Base-by-base conservation (phyloP, 1,140 invertebrate species). In the Brachionus rotundiformis region DNA sequence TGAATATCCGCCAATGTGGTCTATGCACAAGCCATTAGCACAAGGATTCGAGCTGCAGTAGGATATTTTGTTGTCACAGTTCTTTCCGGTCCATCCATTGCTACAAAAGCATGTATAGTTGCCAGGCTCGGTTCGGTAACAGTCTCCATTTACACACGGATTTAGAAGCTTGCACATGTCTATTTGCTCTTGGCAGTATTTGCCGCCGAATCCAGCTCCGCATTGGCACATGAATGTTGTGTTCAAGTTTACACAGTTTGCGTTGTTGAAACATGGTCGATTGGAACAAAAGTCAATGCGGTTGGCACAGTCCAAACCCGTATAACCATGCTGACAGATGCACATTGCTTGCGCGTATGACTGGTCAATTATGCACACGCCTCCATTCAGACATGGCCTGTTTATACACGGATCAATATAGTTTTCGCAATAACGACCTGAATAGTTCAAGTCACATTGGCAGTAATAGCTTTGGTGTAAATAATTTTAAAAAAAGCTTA, bases 401-500 rank as follows among this genome's bases (percentile, higher is more conserved):
- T 41, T 23, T 7, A 47, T 23, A 10, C 73, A 77, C 6, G 73
- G 73, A 49, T 77, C 33, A 1, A 29, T 13, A n/a, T 77, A 54
- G 3, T 91, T 90, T 88, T 95, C 93, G 87, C 94, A 96, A 84
- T 93, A 92, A 33, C 90, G 89, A 2, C 94, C 94, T 84, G 84
- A 29, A 68, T 44, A 81, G 27, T 65, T 65, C 8, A 10, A 2
- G 1, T 25, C 59, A 81, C 80, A 81, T 39, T 65, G 25, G 44
- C 80, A 81, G 8, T 5, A 31, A 36, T 77, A 77, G n/a, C 44
- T 54, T 27, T n/a, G n/a, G n/a, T n/a, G n/a, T n/a, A n/a, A n/a
- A n/a, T n/a, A n/a, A n/a, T n/a, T n/a, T n/a, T n/a, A n/a, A n/a
- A n/a, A n/a, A n/a, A n/a, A n/a, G n/a, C n/a, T n/a, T n/a, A n/a